phyloP scores from a whole-genome alignment of 2,113 vertebrate genomes.

The Muntiacus muntjak region DNA sequence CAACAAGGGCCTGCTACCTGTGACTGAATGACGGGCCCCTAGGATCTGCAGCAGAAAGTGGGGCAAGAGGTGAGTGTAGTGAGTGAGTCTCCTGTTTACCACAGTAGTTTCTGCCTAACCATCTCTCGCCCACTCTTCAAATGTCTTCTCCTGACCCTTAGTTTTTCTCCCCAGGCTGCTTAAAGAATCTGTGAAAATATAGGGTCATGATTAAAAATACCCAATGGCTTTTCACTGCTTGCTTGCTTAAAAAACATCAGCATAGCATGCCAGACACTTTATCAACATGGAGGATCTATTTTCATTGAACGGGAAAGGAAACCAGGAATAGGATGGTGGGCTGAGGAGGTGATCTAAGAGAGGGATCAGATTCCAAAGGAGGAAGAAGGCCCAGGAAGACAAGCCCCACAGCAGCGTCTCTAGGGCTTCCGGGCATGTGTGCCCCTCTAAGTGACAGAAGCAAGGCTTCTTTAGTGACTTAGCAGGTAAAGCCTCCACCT shows the following conservation, averaged over 20 bases:
- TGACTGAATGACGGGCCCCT: accelerated
- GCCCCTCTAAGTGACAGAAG: background rate
- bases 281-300: background rate
- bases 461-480: background rate
- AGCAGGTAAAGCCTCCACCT: background rate
- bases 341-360: background rate
- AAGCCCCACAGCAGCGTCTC: background rate
- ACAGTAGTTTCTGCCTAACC: background rate
- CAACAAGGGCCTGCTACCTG: background rate
- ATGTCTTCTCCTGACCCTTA: background rate
- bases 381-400: background rate
- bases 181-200: background rate
- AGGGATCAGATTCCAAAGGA: background rate
- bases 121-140: background rate
- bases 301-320: background rate
- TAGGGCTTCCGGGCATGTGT: background rate
- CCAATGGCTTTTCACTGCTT: background rate
- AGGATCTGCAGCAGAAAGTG: background rate
- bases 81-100: background rate
- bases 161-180: background rate
- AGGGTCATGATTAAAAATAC: background rate
- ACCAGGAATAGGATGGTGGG: background rate
- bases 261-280: background rate
- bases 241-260: background rate
- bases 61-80: background rate